Percentiles rank a stretch among this genome's conserved stretches.
These are phyloP conservation scores for Uloborus plumipes DNA, from an alignment of 2,888 invertebrate species.

Conservation along the genomic window DNA sequence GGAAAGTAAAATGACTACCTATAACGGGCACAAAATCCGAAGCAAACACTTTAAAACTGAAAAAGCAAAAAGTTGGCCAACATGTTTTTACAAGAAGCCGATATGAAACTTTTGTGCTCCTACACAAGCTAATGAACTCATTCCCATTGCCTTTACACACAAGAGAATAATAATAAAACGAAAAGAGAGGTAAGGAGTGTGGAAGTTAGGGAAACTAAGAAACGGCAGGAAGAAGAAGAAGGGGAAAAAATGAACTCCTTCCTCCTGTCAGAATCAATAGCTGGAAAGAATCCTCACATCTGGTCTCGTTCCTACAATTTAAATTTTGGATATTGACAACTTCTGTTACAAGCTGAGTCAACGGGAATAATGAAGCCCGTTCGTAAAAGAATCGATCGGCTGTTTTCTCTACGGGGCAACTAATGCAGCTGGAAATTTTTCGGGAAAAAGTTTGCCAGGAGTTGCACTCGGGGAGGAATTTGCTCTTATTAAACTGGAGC, in stretches of 20 bases:
- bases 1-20: too few species aligned
- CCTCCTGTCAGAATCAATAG: conserved; percentile 27
- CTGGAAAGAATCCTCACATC: conserved; percentile 45
- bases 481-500: too few species aligned
- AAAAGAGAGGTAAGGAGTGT: background rate
- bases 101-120: conserved; percentile 13
- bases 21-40: too few species aligned
- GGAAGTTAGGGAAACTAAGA: conserved; percentile 9
- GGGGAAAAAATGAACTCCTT: background rate
- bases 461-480: too few species aligned
- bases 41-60: too few species aligned
- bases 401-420: background rate
- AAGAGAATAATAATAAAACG: conserved; percentile 23
- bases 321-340: conserved; percentile 62
- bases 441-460: background rate
- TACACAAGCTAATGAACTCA: conserved; percentile 27
- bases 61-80: too few species aligned
- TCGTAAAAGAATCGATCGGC: conserved; percentile 30
- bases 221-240: conserved; percentile 13
- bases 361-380: conserved; percentile 42
- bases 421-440: conserved; percentile 1
- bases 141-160: conserved; percentile 1
- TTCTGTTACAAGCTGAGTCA: conserved; percentile 54
- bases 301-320: conserved; percentile 60
- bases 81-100: conserved; percentile 8